Base-by-base conservation (phyloP, 92 coral and sea anemone genomes). In the Parazoanthus swiftii region DNA sequence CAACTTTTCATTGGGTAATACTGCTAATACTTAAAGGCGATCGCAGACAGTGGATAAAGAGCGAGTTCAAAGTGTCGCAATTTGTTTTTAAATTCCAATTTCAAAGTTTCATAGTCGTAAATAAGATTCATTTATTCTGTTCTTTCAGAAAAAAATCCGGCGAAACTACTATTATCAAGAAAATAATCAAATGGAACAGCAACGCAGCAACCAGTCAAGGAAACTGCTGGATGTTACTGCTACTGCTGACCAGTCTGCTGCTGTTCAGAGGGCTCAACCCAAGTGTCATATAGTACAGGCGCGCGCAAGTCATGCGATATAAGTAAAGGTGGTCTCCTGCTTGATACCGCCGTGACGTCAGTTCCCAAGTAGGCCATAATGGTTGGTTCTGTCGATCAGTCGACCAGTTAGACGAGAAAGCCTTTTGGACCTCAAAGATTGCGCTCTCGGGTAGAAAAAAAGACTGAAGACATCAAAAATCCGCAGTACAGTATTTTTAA, bases 81-180 rank as follows among this genome's bases (percentile, higher is more conserved):
- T 46, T 83, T 50, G 35, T 42, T 9, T 7, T 48, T 48, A 48
- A 10, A 48, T 1, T 48, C 51, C 51, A 10, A 6, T 48, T 48
- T 48, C 9, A 48, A 48, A 7, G 51, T 48, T 48, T 48, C 8
- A 6, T 8, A 6, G 18, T 54, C 3, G 13, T 16, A 74, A 15
- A 15, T 20, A 8, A 68, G 4, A 2, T 82, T 36, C 3, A 76
- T 54, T 50, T 43, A 82, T 39, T 13, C 44, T 37, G 74, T 38
- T 63, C 66, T 65, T 38, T 29, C 25, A 82, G 46, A 35, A 37
- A 38, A 33, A 76, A 74, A 39, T 38, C 37, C 8, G 86, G 42
- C 6, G 86, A 83, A n/a, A 68, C 56, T 8, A 70, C 86, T 21
- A 82, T 82, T 68, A 43, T 82, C 33, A 82, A 70, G 51, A 83